These are phyloP conservation scores for Nomada flava DNA, from an alignment of 2,888 invertebrate species.

Conservation along the genomic window DNA sequence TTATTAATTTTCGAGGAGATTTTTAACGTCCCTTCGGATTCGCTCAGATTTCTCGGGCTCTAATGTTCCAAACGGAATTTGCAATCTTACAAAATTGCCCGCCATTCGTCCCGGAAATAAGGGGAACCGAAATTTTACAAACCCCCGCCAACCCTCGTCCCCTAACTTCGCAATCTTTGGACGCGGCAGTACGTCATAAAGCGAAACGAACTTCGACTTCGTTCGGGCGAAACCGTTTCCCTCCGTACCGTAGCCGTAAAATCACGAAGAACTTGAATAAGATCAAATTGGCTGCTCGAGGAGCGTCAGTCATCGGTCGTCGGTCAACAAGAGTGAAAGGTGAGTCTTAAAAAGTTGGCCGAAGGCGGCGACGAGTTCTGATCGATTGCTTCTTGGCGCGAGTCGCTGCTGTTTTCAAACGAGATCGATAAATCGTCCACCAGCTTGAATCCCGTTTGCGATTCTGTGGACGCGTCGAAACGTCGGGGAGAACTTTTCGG, in stretches of 20 bases:
- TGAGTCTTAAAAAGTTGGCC: not conserved
- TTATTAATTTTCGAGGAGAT: too few relatives aligned
- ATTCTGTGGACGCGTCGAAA: constrained; percentile 3
- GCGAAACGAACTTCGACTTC: too few relatives aligned
- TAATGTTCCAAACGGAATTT: too few relatives aligned
- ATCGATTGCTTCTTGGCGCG: not conserved
- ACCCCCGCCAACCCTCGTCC: too few relatives aligned
- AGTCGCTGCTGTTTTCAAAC: not conserved
- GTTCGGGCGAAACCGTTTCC: too few relatives aligned
- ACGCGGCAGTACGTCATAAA: not conserved
- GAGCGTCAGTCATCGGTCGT: not conserved
- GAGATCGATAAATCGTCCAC: not conserved
- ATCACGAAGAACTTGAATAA: not conserved
- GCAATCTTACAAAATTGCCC: too few relatives aligned
- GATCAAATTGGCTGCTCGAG: not conserved
- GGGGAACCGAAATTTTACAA: too few relatives aligned
- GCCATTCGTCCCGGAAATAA: too few relatives aligned
- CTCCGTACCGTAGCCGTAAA: not conserved
- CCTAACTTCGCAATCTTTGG: not conserved
- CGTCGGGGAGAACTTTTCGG: not conserved
- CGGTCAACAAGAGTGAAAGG: not conserved
- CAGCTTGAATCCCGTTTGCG: not conserved
- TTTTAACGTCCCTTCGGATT: too few relatives aligned
- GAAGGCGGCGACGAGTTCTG: not conserved
- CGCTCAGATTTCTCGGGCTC: too few relatives aligned